Base-by-base conservation (phyloP, 2,888 invertebrate species). In the Drosophila recens region DNA sequence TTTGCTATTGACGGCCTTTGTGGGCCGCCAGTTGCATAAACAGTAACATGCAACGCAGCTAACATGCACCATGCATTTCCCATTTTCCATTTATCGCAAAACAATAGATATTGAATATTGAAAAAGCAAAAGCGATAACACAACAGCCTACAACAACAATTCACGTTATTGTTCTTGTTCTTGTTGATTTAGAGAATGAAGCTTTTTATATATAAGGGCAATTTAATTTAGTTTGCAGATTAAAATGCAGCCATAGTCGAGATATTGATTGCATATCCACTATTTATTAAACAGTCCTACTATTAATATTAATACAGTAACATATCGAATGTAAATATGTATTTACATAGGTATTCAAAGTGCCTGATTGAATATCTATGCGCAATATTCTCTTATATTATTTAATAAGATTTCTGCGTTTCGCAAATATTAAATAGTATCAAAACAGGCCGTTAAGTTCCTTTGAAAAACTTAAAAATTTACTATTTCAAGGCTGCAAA, bases 81-180 rank as follows among this genome's bases (percentile, higher is more conserved):
- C 20, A 20, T 61, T 66, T 73, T 72, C 40, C 75, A 56, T 33
- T 46, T 58, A 20, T 9, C 53, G 53, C n/a, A 20, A 43, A 57
- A 36, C 56, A 71, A 53, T 56, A 38, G 40, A 33, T 53, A 53
- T 30, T 30, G 33, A 42, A 68, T 49, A 53, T 30, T 30, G 33
- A 42, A 68, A 46, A 67, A 56, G 11, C 48, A 49, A 45, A 45
- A 34, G 27, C 52, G n/a, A 48, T 23, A 20, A 17, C 34, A 17
- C 34, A 17, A 43, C 15, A 27, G 17, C 15, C 30, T 10, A 40
- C 20, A 20, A 43, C 17, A 49, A 30, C 54, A 54, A 54, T 54
- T 15, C 54, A 42, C 30, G 40, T 40, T 38, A 36, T 53, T 40
- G 34, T 27, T 66, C 9, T 49, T 45, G 36, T 6, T 58, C 11